Conservation (phyloP, 2,113 vertebrate species). For the Colius striatus region DNA sequence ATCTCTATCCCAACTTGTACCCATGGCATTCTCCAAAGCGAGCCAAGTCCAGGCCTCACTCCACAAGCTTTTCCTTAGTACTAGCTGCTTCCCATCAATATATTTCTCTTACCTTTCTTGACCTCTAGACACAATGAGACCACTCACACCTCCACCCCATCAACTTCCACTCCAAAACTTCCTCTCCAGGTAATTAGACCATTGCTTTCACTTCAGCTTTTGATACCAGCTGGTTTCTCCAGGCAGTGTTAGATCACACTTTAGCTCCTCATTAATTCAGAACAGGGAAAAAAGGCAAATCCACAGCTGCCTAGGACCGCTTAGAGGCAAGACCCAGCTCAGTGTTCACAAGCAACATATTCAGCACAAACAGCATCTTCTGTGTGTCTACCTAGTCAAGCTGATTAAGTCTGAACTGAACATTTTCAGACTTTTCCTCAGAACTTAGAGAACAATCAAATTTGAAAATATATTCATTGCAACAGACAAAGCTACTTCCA, state of each 20-base stretch:
- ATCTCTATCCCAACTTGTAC: not conserved
- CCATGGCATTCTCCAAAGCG: rapidly evolving
- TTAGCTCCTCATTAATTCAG: slow-evolving; percentile 41
- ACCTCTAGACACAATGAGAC: not conserved
- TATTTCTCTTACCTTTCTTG: not conserved
- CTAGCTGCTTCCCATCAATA: not conserved
- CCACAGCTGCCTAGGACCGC: not conserved
- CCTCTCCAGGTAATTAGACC: slow-evolving; percentile 44
- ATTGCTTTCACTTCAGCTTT: slow-evolving; percentile 24
- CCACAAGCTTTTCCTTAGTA: not conserved
- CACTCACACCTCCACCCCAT: slow-evolving; percentile 15
- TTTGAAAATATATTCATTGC: not conserved
- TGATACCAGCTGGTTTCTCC: slow-evolving; percentile 40
- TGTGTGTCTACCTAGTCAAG: not conserved
- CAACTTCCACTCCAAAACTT: not conserved
- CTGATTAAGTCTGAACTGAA: not conserved
- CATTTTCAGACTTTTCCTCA: not conserved
- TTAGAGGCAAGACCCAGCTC: not conserved
- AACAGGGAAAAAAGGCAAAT: not conserved
- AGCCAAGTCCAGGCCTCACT: not conserved
- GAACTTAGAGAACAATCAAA: not conserved
- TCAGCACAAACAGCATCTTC: not conserved
- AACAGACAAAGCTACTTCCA: not conserved
- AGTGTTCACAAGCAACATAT: not conserved
- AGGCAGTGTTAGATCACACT: slow-evolving; percentile 53